A percentile compares a stretch with the other conserved stretches of the same genome.
Evolutionary conservation across 53 echinoderm and acorn worm genomes (phyloP).

Genomic region (Paracentrotus lividus): DNA sequence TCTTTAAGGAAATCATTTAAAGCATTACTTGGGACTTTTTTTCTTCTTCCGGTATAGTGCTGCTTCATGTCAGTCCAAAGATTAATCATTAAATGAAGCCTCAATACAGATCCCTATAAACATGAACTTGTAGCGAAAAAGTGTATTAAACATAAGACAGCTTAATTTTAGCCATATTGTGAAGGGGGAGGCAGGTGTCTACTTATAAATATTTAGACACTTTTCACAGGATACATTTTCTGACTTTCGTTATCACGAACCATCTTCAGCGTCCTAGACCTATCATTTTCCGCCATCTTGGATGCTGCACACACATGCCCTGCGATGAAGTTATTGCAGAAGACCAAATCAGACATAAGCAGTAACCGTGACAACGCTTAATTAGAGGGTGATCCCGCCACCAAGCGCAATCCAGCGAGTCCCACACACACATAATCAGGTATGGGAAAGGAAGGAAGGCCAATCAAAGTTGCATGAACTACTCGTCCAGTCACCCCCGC

Average conservation of each 20-base stretch:
- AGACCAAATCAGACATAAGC: slow-evolving; percentile 67
- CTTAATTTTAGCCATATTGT: too few relatives aligned
- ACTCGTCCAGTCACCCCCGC: slow-evolving; percentile 14
- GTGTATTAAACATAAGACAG: too few relatives aligned
- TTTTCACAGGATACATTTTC: neutral
- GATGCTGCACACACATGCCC: neutral
- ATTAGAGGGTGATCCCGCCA: slow-evolving; percentile 63
- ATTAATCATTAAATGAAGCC: too few relatives aligned
- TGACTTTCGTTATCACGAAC: neutral
- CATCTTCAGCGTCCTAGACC: neutral
- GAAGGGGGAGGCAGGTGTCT: too few relatives aligned
- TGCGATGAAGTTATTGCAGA: slow-evolving; percentile 65
- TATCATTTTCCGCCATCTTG: slow-evolving; percentile 24
- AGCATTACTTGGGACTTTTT: too few relatives aligned
- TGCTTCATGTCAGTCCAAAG: too few relatives aligned
- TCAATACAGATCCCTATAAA: too few relatives aligned
- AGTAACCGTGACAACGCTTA: slow-evolving; percentile 67
- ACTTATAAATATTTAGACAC: neutral
- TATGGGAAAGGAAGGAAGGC: slow-evolving; percentile 10
- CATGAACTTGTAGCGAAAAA: too few relatives aligned
- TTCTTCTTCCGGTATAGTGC: too few relatives aligned
- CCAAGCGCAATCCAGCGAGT: slow-evolving; percentile 58
- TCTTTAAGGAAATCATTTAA: too few relatives aligned
- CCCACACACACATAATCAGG: slow-evolving; percentile 46
- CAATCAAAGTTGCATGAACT: slow-evolving; percentile 66